Evolutionary conservation across 2,797 vertebrate species (phyloP), one percentile per base, ranked within the genome.

Genomic region (Harpagifer antarcticus): DNA sequence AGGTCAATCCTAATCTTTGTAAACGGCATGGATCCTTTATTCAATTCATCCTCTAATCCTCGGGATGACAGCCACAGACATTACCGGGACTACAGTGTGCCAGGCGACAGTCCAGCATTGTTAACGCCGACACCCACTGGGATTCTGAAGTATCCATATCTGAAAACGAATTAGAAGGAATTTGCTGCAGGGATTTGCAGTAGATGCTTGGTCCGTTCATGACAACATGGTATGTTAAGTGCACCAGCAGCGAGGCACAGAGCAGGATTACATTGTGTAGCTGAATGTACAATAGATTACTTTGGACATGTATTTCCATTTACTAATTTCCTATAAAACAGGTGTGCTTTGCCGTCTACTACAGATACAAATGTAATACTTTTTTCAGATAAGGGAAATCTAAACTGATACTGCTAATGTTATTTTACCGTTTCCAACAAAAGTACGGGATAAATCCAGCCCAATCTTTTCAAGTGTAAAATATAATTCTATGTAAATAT

Each of bases 1-100:
- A 83, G 92, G 90, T 93, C 92, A 93, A 67, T 89, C 78, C 83
- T 93, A 92, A 91, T 93, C 92, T 92, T 37, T 88, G 71, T 82
- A 90, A 90, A 79, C 69, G 23, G 65, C 88, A 83, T 84, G 88
- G 80, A 90, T 91, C 81, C 74, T 82, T 88, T 82, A 61, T 86
- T 89, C 57, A 79, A 67, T 81, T 86, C 66, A 47, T 88, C 78
- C 86, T 19, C 42, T 93, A 93, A 93, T 93, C 92, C 90, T 37
- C 17, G 2, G 74, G 76, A 89, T 72, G 81, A 84, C 77, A 83
- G 72, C 69, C 81, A 48, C 66, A 13, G 15, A 82, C 82, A 76
- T 80, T 27, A 78, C 68, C 9, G 47, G 72, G 49, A 81, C 77
- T 50, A 55, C 59, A 79, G 81, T 31, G 55, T 79, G 82, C 76